These are phyloP conservation scores for Acrocephalus arundinaceus DNA, from an alignment of 2,113 vertebrate species.

Conservation along the genomic window DNA sequence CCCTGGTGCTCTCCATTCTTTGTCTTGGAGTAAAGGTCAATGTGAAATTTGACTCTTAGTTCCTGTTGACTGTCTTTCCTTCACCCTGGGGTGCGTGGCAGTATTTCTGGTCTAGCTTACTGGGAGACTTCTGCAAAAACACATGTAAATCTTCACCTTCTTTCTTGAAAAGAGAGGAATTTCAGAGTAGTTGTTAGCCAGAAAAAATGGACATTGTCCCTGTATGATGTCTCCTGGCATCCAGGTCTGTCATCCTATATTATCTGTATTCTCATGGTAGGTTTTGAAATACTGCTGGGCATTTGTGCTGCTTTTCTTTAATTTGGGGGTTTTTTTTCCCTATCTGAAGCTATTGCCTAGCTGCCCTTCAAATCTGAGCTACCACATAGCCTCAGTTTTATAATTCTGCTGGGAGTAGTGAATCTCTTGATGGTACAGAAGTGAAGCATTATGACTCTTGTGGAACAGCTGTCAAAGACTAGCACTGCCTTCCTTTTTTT, in stretches of 20 bases:
- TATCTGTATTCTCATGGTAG: not conserved
- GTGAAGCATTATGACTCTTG: not conserved
- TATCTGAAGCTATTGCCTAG: not conserved
- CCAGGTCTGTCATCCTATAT: not conserved
- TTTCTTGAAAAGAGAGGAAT: not conserved
- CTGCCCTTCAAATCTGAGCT: not conserved
- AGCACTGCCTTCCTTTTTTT: not conserved
- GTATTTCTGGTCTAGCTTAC: not conserved
- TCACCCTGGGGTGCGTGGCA: not conserved
- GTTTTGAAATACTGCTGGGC: not conserved
- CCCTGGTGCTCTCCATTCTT: not conserved
- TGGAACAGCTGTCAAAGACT: not conserved
- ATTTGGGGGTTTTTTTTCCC: not conserved
- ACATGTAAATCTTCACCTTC: not conserved
- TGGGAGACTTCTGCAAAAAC: not conserved
- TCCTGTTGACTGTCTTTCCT: not conserved
- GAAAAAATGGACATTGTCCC: not conserved
- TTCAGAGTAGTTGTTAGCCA: not conserved
- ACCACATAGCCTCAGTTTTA: not conserved
- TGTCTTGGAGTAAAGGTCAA: not conserved
- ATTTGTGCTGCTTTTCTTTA: not conserved
- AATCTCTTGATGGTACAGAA: not conserved
- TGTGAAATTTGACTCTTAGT: not conserved
- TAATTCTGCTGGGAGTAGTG: not conserved
- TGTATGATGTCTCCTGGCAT: not conserved